These are phyloP conservation scores for Synergus itoensis DNA, from an alignment of 2,888 invertebrate genomes.

Conservation along the genomic window DNA sequence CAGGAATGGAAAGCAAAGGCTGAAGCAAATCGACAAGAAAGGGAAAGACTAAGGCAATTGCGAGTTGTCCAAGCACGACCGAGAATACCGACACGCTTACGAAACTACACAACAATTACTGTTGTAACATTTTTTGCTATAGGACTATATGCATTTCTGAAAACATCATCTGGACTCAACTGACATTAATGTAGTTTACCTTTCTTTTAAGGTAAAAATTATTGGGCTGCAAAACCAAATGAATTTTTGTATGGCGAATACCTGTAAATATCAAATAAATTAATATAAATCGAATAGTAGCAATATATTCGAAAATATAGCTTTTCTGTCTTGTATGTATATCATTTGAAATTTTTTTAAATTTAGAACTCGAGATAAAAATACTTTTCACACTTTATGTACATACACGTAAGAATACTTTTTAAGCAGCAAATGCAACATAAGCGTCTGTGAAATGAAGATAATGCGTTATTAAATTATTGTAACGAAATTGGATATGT, in stretches of 20 bases:
- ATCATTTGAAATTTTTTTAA: too few species aligned
- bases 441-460: too few species aligned
- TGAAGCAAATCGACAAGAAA: slow-evolving; percentile 68
- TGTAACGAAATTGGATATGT: too few species aligned
- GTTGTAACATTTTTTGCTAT: slow-evolving; percentile 74
- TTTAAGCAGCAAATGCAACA: too few species aligned
- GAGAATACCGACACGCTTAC: slow-evolving; percentile 76
- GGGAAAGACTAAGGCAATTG: slow-evolving; percentile 68
- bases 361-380: too few species aligned
- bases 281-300: not conserved
- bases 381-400: too few species aligned
- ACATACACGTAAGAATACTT: too few species aligned
- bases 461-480: too few species aligned
- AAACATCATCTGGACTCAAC: slow-evolving; percentile 73
- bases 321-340: not conserved
- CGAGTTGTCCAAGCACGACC: slow-evolving; percentile 71
- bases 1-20: slow-evolving; percentile 74
- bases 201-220: slow-evolving; percentile 43
- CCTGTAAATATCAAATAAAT: slow-evolving; percentile 18
- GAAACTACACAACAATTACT: slow-evolving; percentile 74
- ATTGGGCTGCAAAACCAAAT: slow-evolving; percentile 16
- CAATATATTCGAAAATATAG: not conserved
- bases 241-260: not conserved
- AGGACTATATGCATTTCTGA: slow-evolving; percentile 74
- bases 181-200: slow-evolving; percentile 70